Evolutionary conservation across 1,140 invertebrate species (phyloP).

Genomic region (Euwallacea fornicatus): DNA sequence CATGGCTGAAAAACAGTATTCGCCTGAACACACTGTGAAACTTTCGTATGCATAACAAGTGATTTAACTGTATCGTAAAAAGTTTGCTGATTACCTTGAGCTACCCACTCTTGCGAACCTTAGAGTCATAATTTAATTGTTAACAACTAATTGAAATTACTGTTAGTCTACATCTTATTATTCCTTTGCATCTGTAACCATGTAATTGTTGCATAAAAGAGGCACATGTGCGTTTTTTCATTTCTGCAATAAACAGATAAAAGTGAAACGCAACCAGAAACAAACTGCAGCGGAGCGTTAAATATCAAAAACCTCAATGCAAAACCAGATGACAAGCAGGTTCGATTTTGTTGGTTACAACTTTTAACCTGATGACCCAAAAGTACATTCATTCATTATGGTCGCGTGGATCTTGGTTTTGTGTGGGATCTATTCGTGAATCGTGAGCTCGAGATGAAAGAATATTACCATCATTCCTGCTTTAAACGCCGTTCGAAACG

Average conservation of each 20-base stretch:
- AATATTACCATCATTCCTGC: conserved; percentile 5
- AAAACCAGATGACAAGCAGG: no score
- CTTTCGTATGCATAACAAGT: conserved; percentile 3
- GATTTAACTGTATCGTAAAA: conserved; percentile 29
- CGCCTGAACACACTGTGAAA: neutral
- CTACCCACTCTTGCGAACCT: conserved; percentile 20
- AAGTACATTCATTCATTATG: conserved; percentile 23
- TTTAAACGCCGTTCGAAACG: conserved; percentile 7
- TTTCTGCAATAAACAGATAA: no score
- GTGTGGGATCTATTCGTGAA: conserved; percentile 16
- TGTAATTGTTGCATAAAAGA: no score
- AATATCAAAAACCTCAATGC: no score
- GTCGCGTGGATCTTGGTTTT: conserved; percentile 26
- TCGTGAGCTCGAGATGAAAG: conserved; percentile 25
- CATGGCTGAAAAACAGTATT: no score
- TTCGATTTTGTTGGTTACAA: no score
- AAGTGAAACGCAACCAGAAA: no score
- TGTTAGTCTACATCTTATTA: neutral
- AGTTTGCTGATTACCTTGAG: conserved; percentile 21
- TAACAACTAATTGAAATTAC: neutral
- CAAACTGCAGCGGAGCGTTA: no score
- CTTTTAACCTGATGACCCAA: conserved; percentile 20
- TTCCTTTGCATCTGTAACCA: neutral
- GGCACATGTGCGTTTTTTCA: no score
- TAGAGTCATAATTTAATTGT: conserved; percentile 18